Percentiles rank a stretch among this genome's conserved stretches.
phyloP scores from a whole-genome alignment of 92 coral and sea anemone genomes.

The Muricea muricata region DNA sequence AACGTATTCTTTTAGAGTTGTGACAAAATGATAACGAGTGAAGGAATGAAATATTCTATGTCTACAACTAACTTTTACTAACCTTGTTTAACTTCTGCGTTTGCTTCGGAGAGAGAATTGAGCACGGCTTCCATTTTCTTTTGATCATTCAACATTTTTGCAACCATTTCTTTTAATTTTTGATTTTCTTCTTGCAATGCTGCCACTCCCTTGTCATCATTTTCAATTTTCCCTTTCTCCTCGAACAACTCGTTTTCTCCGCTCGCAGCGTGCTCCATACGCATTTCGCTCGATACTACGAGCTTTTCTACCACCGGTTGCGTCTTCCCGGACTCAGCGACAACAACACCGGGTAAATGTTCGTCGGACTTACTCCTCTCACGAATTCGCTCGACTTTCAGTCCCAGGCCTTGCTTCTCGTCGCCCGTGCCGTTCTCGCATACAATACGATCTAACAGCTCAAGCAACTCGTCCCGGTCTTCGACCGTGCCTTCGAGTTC shows the following conservation, averaged over 20 bases:
- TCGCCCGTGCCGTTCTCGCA: constrained; percentile 40
- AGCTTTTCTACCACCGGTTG: constrained; percentile 1
- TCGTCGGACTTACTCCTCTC: constrained; percentile 46
- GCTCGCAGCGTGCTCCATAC: not conserved
- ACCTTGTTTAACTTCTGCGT: constrained; percentile 36
- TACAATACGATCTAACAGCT: constrained; percentile 36
- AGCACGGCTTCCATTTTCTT: constrained; percentile 45
- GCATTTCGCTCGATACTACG: not conserved
- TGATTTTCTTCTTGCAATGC: constrained; percentile 58
- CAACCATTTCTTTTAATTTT: constrained; percentile 66
- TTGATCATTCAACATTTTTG: constrained; percentile 63
- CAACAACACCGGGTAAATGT: not conserved
- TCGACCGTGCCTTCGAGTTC: constrained; percentile 48
- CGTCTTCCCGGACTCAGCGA: not conserved
- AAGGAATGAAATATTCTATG: too few species aligned
- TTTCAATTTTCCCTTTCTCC: not conserved
- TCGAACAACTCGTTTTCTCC: not conserved
- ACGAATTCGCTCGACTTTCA: constrained; percentile 44
- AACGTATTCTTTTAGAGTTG: too few species aligned
- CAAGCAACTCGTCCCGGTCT: constrained; percentile 50
- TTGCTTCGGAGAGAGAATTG: constrained; percentile 34
- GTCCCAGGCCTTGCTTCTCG: constrained; percentile 16
- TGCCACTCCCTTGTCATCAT: constrained; percentile 38
- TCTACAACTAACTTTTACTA: too few species aligned
- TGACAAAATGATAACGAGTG: too few species aligned